Percentiles rank a stretch among this genome's conserved stretches.
Evolutionary conservation across 2,113 vertebrate species (phyloP).

Genomic region (Onychostoma macrolepis): DNA sequence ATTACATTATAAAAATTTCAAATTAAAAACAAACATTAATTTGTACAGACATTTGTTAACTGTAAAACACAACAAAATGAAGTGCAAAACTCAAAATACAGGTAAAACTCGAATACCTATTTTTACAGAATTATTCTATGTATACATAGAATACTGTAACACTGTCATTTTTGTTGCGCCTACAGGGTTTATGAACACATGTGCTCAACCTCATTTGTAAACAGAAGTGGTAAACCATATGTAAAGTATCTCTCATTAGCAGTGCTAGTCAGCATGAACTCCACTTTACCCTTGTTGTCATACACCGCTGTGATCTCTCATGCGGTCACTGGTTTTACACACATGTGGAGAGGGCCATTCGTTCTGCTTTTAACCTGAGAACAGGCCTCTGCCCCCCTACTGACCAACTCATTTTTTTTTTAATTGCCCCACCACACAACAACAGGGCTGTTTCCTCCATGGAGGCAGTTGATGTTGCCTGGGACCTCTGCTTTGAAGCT

Average conservation of each 20-base stretch:
- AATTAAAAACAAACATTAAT: no score
- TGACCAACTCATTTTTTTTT: background rate
- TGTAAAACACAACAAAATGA: background rate
- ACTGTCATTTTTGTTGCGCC: background rate
- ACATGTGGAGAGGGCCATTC: slow-evolving; percentile 33
- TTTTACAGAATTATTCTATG: no score
- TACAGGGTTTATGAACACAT: slow-evolving; percentile 5
- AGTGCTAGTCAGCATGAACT: slow-evolving; percentile 35
- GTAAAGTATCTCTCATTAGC: slow-evolving; percentile 30
- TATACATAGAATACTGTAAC: background rate
- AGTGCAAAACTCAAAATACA: background rate
- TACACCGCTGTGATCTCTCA: slow-evolving; percentile 30
- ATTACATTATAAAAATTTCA: no score
- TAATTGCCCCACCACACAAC: slow-evolving; percentile 33
- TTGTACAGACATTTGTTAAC: no score
- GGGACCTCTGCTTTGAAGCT: background rate
- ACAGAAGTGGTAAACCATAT: slow-evolving; percentile 26
- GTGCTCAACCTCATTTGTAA: background rate
- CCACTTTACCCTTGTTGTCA: slow-evolving; percentile 27
- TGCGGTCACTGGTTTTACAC: slow-evolving; percentile 32
- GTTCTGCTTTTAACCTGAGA: slow-evolving; percentile 17
- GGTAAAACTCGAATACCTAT: background rate
- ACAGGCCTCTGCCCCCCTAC: background rate
- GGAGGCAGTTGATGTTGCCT: background rate
- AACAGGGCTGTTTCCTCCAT: background rate